Percentiles rank a stretch among this genome's conserved stretches.
Conservation (phyloP, 2,113 vertebrate species). For the Paraplagusia blochii region DNA sequence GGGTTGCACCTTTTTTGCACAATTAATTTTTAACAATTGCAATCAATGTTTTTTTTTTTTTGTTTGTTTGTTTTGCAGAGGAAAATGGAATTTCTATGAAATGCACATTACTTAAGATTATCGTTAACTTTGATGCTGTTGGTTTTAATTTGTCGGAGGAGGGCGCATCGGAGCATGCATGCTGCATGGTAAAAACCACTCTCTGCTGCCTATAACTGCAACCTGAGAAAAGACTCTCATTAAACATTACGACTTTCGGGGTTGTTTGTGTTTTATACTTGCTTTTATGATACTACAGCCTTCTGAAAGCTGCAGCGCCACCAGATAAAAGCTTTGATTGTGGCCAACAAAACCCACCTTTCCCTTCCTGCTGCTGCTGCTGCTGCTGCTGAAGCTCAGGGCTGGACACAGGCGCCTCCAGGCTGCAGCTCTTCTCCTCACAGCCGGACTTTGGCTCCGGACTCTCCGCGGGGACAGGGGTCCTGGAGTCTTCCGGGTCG, state of each 20-base stretch:
- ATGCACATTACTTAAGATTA: too few relatives aligned
- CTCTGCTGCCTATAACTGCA: constrained; percentile 75
- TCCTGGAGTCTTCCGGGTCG: constrained; percentile 81
- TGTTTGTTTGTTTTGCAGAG: too few relatives aligned
- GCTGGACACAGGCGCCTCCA: constrained; percentile 89
- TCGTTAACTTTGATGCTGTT: too few relatives aligned
- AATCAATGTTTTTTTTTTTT: background rate
- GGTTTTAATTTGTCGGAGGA: constrained; percentile 16
- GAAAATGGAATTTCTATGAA: too few relatives aligned
- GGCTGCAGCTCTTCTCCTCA: constrained; percentile 85
- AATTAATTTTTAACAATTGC: background rate
- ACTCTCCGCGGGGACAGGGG: constrained; percentile 82
- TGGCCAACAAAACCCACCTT: constrained; percentile 87
- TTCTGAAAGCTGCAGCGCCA: constrained; percentile 80
- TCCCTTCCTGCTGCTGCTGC: constrained; percentile 91
- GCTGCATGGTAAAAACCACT: constrained; percentile 58
- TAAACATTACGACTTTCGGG: constrained; percentile 87
- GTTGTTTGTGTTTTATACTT: constrained; percentile 87
- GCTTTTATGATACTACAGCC: constrained; percentile 86
- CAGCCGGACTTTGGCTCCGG: constrained; percentile 84
- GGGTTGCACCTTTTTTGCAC: background rate
- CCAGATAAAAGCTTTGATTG: constrained; percentile 84
- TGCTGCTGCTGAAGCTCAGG: constrained; percentile 90
- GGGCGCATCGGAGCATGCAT: constrained; percentile 28
- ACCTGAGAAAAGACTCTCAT: constrained; percentile 81